phyloP scores from a whole-genome alignment of 2,797 vertebrate genomes.

The Siniperca obscura region DNA sequence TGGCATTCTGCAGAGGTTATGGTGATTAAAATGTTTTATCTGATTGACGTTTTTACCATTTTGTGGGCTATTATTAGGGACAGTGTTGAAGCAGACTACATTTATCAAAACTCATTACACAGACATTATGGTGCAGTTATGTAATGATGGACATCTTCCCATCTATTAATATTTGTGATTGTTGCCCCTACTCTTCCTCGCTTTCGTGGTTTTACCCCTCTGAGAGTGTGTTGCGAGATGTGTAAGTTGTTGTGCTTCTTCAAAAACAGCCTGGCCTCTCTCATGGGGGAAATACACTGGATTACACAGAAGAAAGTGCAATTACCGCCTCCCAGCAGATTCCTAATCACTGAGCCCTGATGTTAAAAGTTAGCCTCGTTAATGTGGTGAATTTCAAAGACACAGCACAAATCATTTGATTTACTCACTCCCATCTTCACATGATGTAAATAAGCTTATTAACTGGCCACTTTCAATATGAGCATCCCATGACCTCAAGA shows the following conservation, averaged over 20 bases:
- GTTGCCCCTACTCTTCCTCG: background rate
- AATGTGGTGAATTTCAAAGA: slow-evolving; percentile 83
- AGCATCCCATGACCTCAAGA: slow-evolving; percentile 61
- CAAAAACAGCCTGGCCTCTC: slow-evolving; percentile 63
- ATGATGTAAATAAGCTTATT: slow-evolving; percentile 84
- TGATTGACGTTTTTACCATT: slow-evolving; percentile 1
- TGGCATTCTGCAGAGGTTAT: background rate
- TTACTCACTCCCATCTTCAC: slow-evolving; percentile 63
- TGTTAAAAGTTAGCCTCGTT: slow-evolving; percentile 78
- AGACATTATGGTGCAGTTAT: slow-evolving; percentile 11
- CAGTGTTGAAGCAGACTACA: background rate
- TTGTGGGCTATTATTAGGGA: slow-evolving; percentile 9
- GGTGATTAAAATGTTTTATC: slow-evolving; percentile 12
- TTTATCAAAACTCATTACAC: slow-evolving; percentile 12
- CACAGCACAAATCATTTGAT: slow-evolving; percentile 74
- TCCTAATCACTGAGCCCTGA: slow-evolving; percentile 78
- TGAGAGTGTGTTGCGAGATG: slow-evolving; percentile 37
- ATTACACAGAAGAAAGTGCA: slow-evolving; percentile 76
- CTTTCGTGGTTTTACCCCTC: slow-evolving; percentile 34
- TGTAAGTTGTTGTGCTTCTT: slow-evolving; percentile 58
- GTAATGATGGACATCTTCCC: slow-evolving; percentile 27
- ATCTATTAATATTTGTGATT: slow-evolving; percentile 40
- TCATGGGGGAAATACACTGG: slow-evolving; percentile 62
- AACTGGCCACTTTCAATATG: slow-evolving; percentile 70
- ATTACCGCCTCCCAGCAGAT: slow-evolving; percentile 77